These are phyloP conservation scores for Lophura nycthemera DNA, from an alignment of 2,113 vertebrate species.

Conservation along the genomic window DNA sequence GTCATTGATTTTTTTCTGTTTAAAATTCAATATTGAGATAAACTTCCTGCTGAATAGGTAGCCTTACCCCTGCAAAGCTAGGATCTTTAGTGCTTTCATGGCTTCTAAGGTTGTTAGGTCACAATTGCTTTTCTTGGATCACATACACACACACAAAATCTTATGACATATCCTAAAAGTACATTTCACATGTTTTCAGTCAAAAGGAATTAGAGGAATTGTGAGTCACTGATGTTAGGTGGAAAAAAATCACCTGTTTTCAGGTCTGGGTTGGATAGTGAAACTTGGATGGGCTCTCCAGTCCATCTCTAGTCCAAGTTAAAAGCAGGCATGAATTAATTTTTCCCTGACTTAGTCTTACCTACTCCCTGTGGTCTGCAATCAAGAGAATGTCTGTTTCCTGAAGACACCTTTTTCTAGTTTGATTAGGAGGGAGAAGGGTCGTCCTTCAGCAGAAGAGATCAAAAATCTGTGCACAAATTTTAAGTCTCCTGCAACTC, in stretches of 20 bases:
- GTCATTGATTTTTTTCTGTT: conserved; percentile 17
- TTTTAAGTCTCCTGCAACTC: background rate
- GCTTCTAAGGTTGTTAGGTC: background rate
- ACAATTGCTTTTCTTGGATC: background rate
- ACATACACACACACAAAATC: background rate
- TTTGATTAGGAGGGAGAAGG: background rate
- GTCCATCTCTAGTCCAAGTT: background rate
- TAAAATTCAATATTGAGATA: background rate
- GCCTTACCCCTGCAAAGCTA: background rate
- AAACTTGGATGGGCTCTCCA: background rate
- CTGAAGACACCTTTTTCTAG: background rate
- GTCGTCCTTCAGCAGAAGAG: background rate
- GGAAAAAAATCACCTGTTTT: background rate
- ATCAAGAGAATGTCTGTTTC: background rate
- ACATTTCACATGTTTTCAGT: background rate
- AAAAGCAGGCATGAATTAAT: background rate
- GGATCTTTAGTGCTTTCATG: background rate
- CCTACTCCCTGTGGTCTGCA: background rate
- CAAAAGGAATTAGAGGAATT: background rate
- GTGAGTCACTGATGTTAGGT: background rate
- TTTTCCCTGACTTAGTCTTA: background rate
- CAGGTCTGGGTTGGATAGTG: background rate
- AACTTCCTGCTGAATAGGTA: conserved; percentile 10
- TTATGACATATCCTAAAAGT: background rate
- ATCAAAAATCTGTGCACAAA: background rate